These are phyloP conservation scores for Patiria miniata DNA, from an alignment of 35 echinoderm and acorn worm species.

Conservation along the genomic window DNA sequence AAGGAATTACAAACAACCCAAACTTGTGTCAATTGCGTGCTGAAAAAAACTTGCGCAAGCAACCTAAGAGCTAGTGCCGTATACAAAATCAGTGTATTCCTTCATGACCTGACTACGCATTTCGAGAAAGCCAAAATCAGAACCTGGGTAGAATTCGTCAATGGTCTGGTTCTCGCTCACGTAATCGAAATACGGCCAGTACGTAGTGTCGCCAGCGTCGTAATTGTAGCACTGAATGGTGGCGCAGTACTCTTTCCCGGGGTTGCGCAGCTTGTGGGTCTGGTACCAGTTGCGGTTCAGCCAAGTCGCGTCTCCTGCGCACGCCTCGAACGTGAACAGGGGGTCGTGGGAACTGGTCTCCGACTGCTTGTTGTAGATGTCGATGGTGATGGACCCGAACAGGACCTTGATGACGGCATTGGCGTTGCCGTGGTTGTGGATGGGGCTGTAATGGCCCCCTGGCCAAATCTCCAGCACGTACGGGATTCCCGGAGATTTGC, in stretches of 20 bases:
- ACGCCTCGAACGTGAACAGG: not conserved
- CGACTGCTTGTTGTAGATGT: constrained; percentile 39
- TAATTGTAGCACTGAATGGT: constrained; percentile 62
- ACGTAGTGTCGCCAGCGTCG: constrained; percentile 2
- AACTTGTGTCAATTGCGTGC: too few species aligned
- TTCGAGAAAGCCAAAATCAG: constrained; percentile 41
- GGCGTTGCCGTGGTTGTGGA: constrained; percentile 59
- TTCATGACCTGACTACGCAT: not conserved
- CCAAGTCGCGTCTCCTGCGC: constrained; percentile 41
- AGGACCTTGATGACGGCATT: constrained; percentile 55
- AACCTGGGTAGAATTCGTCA: constrained; percentile 31
- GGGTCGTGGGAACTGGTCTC: not conserved
- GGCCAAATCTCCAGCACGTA: constrained; percentile 59
- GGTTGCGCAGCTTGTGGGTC: constrained; percentile 44
- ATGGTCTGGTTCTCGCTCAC: not conserved
- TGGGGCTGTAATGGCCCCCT: constrained; percentile 13
- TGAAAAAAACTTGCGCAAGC: too few species aligned
- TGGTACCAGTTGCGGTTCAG: constrained; percentile 53
- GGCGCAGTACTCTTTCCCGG: constrained; percentile 41
- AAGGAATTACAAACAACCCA: too few species aligned
- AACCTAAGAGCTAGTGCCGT: too few species aligned
- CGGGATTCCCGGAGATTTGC: constrained; percentile 49
- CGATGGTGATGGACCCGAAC: constrained; percentile 19
- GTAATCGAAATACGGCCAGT: constrained; percentile 57
- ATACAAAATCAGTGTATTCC: not conserved